Percentiles rank a stretch among this genome's conserved stretches.
phyloP scores from a whole-genome alignment of 2,797 vertebrate species.

The Semaprochilodus insignis region DNA sequence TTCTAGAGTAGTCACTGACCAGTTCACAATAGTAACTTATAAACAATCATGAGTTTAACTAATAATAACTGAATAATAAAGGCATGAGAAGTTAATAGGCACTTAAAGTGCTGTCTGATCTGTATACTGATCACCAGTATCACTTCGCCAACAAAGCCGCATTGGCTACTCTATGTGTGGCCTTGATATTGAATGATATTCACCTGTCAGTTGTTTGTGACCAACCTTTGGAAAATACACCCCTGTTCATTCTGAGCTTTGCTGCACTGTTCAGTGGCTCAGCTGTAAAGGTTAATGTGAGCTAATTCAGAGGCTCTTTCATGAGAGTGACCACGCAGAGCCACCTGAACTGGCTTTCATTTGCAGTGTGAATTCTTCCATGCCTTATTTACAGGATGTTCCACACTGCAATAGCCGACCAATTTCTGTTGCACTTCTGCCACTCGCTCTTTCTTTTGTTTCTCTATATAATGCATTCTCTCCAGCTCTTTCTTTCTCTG shows the following conservation, averaged over 20 bases:
- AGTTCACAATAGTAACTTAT: no score
- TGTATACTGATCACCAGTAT: not conserved
- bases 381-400: constrained; percentile 13
- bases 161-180: not conserved
- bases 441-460: constrained; percentile 23
- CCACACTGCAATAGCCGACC: constrained; percentile 34
- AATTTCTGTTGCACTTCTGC: constrained; percentile 50
- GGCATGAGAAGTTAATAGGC: no score
- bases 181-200: not conserved
- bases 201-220: not conserved
- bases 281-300: not conserved
- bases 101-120: no score
- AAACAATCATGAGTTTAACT: no score
- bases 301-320: constrained; percentile 42
- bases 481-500: constrained; percentile 27
- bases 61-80: no score
- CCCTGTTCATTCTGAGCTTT: not conserved
- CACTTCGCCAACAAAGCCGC: not conserved
- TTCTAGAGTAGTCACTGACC: no score
- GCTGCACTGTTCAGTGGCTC: not conserved
- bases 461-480: not conserved
- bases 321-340: not conserved
- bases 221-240: not conserved
- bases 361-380: not conserved
- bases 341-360: not conserved